Percentiles rank a stretch among this genome's conserved stretches.
Conservation (phyloP, 1,140 invertebrate genomes). For the Drosophila lini region DNA sequence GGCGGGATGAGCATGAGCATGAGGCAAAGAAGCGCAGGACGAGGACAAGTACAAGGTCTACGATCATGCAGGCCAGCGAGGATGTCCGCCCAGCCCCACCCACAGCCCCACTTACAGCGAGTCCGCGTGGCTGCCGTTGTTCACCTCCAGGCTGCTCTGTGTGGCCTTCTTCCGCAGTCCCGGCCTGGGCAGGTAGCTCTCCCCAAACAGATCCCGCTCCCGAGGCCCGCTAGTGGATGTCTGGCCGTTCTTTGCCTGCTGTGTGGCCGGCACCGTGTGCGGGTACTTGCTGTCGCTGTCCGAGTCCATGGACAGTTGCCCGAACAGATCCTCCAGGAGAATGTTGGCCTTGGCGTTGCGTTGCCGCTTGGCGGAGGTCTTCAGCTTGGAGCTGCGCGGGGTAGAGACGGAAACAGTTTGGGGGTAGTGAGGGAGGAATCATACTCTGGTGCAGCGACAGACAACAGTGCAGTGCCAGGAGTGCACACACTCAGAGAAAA, state of each 20-base stretch:
- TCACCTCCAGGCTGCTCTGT: conserved; percentile 70
- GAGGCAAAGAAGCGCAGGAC: conserved; percentile 35
- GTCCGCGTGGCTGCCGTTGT: conserved; percentile 76
- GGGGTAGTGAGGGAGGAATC: conserved; percentile 19
- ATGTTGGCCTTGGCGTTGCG: conserved; percentile 76
- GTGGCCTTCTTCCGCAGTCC: conserved; percentile 47
- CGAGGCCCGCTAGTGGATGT: conserved; percentile 49
- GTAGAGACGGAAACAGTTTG: conserved; percentile 18
- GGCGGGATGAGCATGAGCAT: conserved; percentile 53
- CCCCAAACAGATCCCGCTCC: conserved; percentile 65
- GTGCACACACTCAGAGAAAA: conserved; percentile 3
- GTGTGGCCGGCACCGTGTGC: conserved; percentile 78
- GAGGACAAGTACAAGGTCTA: conserved; percentile 33
- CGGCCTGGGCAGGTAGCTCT: conserved; percentile 53
- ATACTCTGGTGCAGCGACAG: conserved; percentile 14
- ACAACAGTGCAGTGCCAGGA: conserved; percentile 22
- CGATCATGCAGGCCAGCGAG: conserved; percentile 44
- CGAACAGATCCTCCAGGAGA: conserved; percentile 81
- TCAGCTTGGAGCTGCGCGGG: conserved; percentile 74
- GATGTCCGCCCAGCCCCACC: conserved; percentile 8
- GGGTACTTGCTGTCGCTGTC: conserved; percentile 80
- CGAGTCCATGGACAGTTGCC: conserved; percentile 80
- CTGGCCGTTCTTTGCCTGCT: conserved; percentile 63
- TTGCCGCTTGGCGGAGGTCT: conserved; percentile 78
- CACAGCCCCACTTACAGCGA: conserved; percentile 74